A percentile compares a stretch with the other conserved stretches of the same genome.
Evolutionary conservation across 2,113 vertebrate genomes (phyloP).

Genomic region (Pogona vitticeps): DNA sequence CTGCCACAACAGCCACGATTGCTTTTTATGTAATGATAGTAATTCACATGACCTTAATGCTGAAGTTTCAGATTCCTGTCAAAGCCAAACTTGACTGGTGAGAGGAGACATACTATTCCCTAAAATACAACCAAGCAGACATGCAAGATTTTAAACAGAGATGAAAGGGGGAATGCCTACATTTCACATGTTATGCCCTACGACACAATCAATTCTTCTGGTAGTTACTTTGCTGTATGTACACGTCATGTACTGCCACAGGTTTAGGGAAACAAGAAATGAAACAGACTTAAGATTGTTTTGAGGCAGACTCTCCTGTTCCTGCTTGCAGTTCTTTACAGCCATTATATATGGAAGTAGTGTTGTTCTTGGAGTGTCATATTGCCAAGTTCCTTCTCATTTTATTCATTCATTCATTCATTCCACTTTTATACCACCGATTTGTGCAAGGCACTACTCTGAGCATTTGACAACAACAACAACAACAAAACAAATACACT

Average conservation of each 20-base stretch:
- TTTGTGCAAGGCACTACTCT: too few species aligned
- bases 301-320: background rate
- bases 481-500: too few species aligned
- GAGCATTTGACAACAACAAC: too few species aligned
- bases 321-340: background rate
- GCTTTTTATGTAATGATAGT: background rate
- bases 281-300: background rate
- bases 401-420: too few species aligned
- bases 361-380: background rate
- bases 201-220: background rate
- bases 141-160: background rate
- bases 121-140: background rate
- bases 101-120: background rate
- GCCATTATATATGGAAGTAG: background rate
- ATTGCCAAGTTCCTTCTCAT: too few species aligned
- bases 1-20: background rate
- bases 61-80: constrained; percentile 10
- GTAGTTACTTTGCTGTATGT: background rate
- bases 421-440: too few species aligned
- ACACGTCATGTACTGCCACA: background rate
- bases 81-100: background rate
- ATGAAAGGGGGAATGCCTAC: background rate
- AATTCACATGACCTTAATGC: background rate
- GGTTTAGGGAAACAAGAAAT: background rate
- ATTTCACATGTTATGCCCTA: background rate